Conservation (phyloP, 2,113 vertebrate genomes). For the Phalacrocorax brasilianus region DNA sequence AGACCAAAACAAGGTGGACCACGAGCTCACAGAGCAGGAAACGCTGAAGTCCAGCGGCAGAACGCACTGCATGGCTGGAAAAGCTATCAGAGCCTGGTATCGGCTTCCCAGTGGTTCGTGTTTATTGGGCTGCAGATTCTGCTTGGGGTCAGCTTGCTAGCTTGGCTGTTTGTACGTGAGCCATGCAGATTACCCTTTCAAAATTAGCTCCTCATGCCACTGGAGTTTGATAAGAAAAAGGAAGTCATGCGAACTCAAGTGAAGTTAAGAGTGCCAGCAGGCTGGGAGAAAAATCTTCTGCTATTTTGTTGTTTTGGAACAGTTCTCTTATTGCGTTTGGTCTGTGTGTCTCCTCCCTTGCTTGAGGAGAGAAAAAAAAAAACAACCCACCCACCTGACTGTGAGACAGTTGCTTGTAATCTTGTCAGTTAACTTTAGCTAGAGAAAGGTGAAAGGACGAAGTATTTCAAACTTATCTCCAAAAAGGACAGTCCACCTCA, state of each 20-base stretch:
- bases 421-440: slow-evolving; percentile 32
- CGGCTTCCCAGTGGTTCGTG: background rate
- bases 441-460: slow-evolving; percentile 67
- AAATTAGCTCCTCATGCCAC: slow-evolving; percentile 88
- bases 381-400: background rate
- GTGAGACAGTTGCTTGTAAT: slow-evolving; percentile 47
- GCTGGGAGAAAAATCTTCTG: slow-evolving; percentile 60
- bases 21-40: background rate
- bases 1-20: background rate
- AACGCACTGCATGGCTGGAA: background rate
- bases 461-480: slow-evolving; percentile 61
- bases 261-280: slow-evolving; percentile 68
- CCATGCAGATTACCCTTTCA: slow-evolving; percentile 90
- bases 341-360: slow-evolving; percentile 66
- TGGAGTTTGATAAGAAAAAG: slow-evolving; percentile 75
- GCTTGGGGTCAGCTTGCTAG: slow-evolving; percentile 73
- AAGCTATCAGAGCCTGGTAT: background rate
- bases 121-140: slow-evolving; percentile 52
- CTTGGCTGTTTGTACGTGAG: slow-evolving; percentile 75
- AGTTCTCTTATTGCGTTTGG: slow-evolving; percentile 80
- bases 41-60: background rate
- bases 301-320: slow-evolving; percentile 51
- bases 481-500: slow-evolving; percentile 56
- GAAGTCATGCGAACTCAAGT: slow-evolving; percentile 78
- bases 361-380: slow-evolving; percentile 68